A percentile compares a stretch with the other conserved stretches of the same genome.
These are phyloP conservation scores for Siderastrea siderea DNA, from an alignment of 92 coral and sea anemone genomes.

Conservation along the genomic window DNA sequence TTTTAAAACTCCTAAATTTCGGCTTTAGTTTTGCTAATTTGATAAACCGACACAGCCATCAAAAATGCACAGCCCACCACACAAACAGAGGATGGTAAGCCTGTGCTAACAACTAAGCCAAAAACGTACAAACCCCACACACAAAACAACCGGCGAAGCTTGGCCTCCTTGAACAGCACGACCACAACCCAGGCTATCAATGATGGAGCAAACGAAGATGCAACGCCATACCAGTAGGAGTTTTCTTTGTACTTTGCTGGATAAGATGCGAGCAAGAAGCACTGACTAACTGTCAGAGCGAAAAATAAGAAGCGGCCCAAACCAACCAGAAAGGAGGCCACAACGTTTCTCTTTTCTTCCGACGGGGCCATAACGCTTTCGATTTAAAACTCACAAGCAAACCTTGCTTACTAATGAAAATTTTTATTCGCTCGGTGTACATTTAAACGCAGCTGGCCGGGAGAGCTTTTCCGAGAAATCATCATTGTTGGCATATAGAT, in stretches of 20 bases:
- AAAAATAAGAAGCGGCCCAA: background rate
- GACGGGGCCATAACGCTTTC: too few species aligned
- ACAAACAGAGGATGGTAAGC: too few species aligned
- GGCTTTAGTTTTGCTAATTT: too few species aligned
- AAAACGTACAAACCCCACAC: conserved; percentile 17
- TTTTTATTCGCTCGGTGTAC: too few species aligned
- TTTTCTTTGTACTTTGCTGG: background rate
- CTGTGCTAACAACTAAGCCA: conserved; percentile 18
- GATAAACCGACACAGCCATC: too few species aligned
- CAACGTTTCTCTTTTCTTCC: background rate
- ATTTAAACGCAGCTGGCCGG: background rate
- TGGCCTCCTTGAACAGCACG: background rate
- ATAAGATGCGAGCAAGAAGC: conserved; percentile 23
- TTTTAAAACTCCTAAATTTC: too few species aligned
- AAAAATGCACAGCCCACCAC: too few species aligned
- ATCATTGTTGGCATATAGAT: background rate
- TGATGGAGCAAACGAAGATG: background rate
- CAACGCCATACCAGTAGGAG: background rate
- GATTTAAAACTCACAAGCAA: background rate
- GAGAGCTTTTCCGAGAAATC: background rate
- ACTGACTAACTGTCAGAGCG: background rate
- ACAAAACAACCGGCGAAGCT: conserved; percentile 24
- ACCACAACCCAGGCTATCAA: background rate
- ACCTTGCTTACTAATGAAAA: background rate
- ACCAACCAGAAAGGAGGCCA: background rate